A percentile compares a stretch with the other conserved stretches of the same genome.
Evolutionary conservation across 2,888 invertebrate genomes (phyloP).

Genomic region (Slavum lentiscoides): DNA sequence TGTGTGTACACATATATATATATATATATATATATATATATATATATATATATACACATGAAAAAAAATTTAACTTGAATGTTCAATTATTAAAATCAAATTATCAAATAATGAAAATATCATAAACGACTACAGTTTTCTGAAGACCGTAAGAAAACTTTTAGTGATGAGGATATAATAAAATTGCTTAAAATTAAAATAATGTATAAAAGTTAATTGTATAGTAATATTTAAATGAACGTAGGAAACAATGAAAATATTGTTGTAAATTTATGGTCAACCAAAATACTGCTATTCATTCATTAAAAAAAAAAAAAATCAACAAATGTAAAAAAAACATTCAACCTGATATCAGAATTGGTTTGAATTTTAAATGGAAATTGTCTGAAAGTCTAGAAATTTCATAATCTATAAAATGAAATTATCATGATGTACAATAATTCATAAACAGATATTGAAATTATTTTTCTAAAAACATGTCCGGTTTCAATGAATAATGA

Average conservation of each 20-base stretch:
- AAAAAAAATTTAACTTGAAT: neutral
- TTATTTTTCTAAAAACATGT: slow-evolving; percentile 5
- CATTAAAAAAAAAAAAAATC: slow-evolving; percentile 14
- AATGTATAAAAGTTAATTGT: slow-evolving; percentile 6
- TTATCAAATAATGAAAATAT: too few relatives aligned
- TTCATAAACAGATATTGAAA: slow-evolving; percentile 22
- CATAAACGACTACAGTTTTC: neutral
- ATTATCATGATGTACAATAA: slow-evolving; percentile 6
- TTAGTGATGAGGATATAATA: neutral
- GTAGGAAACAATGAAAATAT: neutral
- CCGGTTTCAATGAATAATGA: slow-evolving; percentile 12
- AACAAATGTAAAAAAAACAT: slow-evolving; percentile 4
- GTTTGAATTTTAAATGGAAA: neutral
- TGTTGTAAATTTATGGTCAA: neutral
- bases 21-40: too few relatives aligned
- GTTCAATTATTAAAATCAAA: too few relatives aligned
- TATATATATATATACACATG: neutral
- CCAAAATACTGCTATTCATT: slow-evolving; percentile 10
- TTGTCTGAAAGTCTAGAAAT: slow-evolving; percentile 3
- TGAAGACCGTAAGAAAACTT: neutral
- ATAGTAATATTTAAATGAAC: slow-evolving; percentile 14
- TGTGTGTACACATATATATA: neutral
- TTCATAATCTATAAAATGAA: neutral
- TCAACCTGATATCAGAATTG: neutral
- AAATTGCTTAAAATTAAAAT: slow-evolving; percentile 27